Conservation (phyloP, 2,888 invertebrate species). For the Dynastes grantii region DNA sequence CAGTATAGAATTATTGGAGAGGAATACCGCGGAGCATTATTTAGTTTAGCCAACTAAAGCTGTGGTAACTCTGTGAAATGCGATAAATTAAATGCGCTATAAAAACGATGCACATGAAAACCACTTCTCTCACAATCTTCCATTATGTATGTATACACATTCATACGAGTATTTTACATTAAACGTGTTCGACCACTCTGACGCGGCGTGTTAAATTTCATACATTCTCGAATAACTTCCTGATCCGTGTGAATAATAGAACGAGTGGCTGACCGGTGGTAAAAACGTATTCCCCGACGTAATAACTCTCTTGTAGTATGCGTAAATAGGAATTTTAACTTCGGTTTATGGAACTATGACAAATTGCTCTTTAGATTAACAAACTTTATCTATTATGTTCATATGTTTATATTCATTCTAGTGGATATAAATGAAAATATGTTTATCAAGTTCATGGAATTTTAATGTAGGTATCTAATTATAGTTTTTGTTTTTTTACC, state of each 20-base stretch:
- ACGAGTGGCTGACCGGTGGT: background rate
- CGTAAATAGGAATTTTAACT: conserved; percentile 20
- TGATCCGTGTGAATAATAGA: conserved; percentile 37
- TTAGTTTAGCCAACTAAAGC: too few relatives aligned
- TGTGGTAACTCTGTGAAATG: background rate
- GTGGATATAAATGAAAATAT: too few relatives aligned
- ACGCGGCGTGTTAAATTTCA: conserved; percentile 34
- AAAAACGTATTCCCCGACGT: conserved; percentile 23
- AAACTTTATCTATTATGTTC: conserved; percentile 19
- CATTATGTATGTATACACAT: background rate
- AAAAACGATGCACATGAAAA: background rate
- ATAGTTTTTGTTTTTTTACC: too few relatives aligned
- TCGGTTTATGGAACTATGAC: conserved; percentile 20
- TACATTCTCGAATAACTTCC: conserved; percentile 37
- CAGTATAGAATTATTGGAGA: too few relatives aligned
- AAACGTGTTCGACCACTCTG: conserved; percentile 19
- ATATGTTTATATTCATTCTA: background rate
- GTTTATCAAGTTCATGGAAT: background rate
- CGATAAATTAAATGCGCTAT: conserved; percentile 4
- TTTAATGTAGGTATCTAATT: background rate
- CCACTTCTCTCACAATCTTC: background rate
- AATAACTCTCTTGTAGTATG: conserved; percentile 8
- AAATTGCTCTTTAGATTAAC: conserved; percentile 26
- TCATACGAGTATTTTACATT: background rate
- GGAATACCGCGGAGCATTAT: too few relatives aligned